A percentile compares a stretch with the other conserved stretches of the same genome.
Conservation (phyloP, 1,140 invertebrate genomes). For the Pachypsylla venusta region DNA sequence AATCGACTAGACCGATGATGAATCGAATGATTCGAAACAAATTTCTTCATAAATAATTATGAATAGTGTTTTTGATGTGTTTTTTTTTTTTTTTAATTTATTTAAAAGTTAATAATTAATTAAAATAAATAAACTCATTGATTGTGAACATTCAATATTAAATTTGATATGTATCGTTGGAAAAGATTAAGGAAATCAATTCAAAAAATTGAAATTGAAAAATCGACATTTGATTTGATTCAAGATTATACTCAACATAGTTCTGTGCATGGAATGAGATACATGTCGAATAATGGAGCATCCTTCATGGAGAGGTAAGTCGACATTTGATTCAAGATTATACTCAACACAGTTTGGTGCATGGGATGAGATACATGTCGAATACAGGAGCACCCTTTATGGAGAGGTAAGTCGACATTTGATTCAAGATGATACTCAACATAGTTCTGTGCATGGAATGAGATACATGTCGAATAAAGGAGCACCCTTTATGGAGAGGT, state of each 20-base stretch:
- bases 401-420: constrained; percentile 19
- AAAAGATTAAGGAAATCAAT: not conserved
- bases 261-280: constrained; percentile 19
- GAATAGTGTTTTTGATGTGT: too few relatives aligned
- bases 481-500: constrained; percentile 17
- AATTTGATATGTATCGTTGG: not conserved
- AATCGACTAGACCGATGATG: too few relatives aligned
- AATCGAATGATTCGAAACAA: too few relatives aligned
- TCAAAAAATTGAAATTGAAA: not conserved
- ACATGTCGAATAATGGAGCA: constrained; percentile 15
- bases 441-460: constrained; percentile 19
- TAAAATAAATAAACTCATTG: too few relatives aligned
- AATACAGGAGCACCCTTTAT: constrained; percentile 11
- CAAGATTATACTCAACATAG: constrained; percentile 19
- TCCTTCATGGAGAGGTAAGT: constrained; percentile 17
- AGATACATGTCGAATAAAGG: constrained; percentile 17
- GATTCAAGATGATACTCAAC: constrained; percentile 16
- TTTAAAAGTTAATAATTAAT: too few relatives aligned
- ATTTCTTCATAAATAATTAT: too few relatives aligned
- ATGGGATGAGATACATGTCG: constrained; percentile 19
- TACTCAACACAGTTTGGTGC: constrained; percentile 17
- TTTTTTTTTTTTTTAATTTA: too few relatives aligned
- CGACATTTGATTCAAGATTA: constrained; percentile 19
- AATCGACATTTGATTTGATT: constrained; percentile 13
- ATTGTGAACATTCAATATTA: too few relatives aligned